Base-by-base conservation (phyloP, 2,888 invertebrate species). In the Pristionchus arcanus region DNA sequence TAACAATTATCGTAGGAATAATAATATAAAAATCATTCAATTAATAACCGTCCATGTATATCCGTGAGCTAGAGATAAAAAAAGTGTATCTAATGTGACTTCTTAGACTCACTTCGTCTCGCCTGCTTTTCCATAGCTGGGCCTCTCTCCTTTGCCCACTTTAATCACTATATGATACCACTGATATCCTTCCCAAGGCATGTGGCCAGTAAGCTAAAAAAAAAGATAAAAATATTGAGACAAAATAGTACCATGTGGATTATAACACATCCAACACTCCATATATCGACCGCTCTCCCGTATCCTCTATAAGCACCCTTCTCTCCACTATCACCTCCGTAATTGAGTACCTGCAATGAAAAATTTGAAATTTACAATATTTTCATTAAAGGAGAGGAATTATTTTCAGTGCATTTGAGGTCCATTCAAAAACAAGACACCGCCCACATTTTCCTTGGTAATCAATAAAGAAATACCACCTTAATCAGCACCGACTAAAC, bases 91-190 rank as follows among this genome's bases (percentile, higher is more conserved):
- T 63, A 63, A 63, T 63, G 63, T 74, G 34, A 31, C 37, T 28
- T 25, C 2, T 42, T 53, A 25, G 28, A 37, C 86, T 63, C 59
- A 87, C 71, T 49, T 87, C 2, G 87, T 68, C n/a, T 37, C 68
- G 42, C 68, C 87, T 34, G 88, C 55, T 55, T 74, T 37, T 66
- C 15, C 31, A 19, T 49, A 89, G 55, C 87, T 90, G 49, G 53
- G 91, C 90, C 55, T 86, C 81, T 68, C 88, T 90, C 98, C 98
- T 97, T 97, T 98, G 63, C 98, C 98, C 94, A 98, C 98, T 96
- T 97, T 97, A 94, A 97, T 98, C 97, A 98, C 98, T 93, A 98
- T 98, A 96, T 98, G 98, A 96, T 97, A 97, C 96, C 97, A 97
- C 93, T 98, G 98, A 95, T 97, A 97, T 94, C 98, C 98, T 87